Evolutionary conservation across 92 coral and sea anemone genomes (phyloP), one percentile per base, ranked within the genome.

Genomic region (Siderastrea radians): DNA sequence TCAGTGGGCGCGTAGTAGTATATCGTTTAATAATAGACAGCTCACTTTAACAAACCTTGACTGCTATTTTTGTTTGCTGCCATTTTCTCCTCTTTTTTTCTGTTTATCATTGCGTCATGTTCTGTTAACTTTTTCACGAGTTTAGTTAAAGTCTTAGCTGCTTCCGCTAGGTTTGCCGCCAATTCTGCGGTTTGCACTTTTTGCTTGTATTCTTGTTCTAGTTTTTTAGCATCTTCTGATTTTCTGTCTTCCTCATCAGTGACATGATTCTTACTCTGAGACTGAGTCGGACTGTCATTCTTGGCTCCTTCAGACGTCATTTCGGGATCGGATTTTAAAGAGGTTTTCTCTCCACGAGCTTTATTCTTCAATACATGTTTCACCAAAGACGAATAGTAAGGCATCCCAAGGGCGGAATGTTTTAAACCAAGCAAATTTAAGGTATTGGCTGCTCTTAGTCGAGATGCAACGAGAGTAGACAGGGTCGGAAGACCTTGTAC

Each of bases 131-230:
- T 82, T 11, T 51, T 82, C 8, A 87, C 61, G n/a, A 87, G 84
- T 17, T 55, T 87, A 13, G 75, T 58, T 19, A 87, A 63, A 43
- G 86, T 87, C 52, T 79, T 79, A 16, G 90, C 86, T 12, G 84
- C 79, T 47, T 82, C 90, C 3, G 90, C 79, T 46, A 87, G 73
- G 49, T 87, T 72, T 79, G 90, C 84, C 49, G 90, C 82, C 58
- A 78, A 17, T 63, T 87, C 90, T 7, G 90, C 90, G 15, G 46
- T 87, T 72, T 87, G 68, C 16, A 87, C 72, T 45, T 13, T 86
- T 12, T 55, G 45, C 26, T 66, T 78, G 58, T 78, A 49, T 68
- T 68, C 61, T 5, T 51, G 8, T 78, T 66, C 66, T 84, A 73
- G 47, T 19, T 68, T 86, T 49, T 66, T 14, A 63, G 51, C 67